Evolutionary conservation across 2,797 vertebrate genomes (phyloP), one percentile per base, ranked within the genome.

Genomic region (Phalanger gymnotis): DNA sequence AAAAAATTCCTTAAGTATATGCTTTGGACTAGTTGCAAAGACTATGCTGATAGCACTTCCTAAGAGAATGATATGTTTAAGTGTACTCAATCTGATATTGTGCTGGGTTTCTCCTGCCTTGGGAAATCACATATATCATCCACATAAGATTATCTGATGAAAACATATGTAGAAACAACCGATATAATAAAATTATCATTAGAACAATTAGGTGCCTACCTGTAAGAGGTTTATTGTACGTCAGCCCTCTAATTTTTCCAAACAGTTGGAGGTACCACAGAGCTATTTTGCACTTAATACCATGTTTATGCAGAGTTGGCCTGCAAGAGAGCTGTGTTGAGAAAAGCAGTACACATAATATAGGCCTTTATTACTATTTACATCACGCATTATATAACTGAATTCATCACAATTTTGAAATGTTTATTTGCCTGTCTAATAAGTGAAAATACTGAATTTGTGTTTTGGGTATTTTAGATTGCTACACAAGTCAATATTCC

Each of bases 21-120:
- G 97, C 98, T 98, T 98, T 98, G 98, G 98, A 98, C 98, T 98
- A 96, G 98, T 97, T 98, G 98, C 98, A 99, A 98, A 98, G 98
- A 99, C 98, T 98, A 95, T 95, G 96, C 96, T 95, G 97, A 98
- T 98, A 98, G 98, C 98, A 98, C 98, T 98, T 98, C 98, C 98
- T n/a, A 92, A 91, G 87, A 98, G 97, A 98, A 97, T 98, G 98
- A 97, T 98, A 94, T 98, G 97, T 98, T 98, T 98, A 98, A 98
- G 98, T 97, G 97, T 98, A 92, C 96, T 1, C 28, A 97, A 97
- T 98, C 96, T 34, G 96, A 95, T 97, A 92, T 96, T 89, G 95
- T 97, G 95, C 97, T 96, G 95, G 57, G 97, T 96, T 93, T 98
- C 54, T 19, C 54, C 3, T 97, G 96, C 93, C 47, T 94, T 93